Evolutionary conservation across 2,888 invertebrate genomes (phyloP).

Genomic region (Agonopterix alstromeriana): DNA sequence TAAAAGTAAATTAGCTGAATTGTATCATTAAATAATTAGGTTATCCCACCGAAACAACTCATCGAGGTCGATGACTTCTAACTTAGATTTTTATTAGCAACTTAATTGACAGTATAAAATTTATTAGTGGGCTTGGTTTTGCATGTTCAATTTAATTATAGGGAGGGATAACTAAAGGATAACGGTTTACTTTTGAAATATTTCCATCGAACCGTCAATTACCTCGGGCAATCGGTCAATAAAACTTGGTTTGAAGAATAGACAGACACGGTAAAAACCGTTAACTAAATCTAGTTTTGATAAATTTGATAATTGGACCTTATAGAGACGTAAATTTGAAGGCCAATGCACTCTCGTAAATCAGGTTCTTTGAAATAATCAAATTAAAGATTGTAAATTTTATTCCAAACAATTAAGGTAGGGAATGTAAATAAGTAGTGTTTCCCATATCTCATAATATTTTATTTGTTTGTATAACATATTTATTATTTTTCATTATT

Average conservation of each 20-base stretch:
- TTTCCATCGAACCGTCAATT: conserved; percentile 3
- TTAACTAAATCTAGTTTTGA: conserved; percentile 16
- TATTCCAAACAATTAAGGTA: not conserved
- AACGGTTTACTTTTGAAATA: conserved; percentile 1
- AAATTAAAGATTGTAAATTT: not conserved
- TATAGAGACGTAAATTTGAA: not conserved
- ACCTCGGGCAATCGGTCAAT: conserved; percentile 3
- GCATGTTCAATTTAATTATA: conserved; percentile 4
- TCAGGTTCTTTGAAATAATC: not conserved
- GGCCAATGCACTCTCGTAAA: not conserved
- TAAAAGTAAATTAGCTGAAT: too few relatives aligned
- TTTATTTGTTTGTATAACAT: too few relatives aligned
- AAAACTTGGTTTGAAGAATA: not conserved
- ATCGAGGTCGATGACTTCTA: not conserved
- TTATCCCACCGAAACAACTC: not conserved
- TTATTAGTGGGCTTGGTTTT: conserved; percentile 6
- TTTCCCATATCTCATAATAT: too few relatives aligned
- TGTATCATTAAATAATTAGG: not conserved
- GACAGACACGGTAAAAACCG: not conserved
- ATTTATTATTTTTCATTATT: too few relatives aligned
- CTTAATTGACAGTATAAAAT: conserved; percentile 8
- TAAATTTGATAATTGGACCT: conserved; percentile 5
- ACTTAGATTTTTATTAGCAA: not conserved
- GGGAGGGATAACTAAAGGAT: not conserved
- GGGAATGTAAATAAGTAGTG: not conserved